Evolutionary conservation across 2,797 vertebrate genomes (phyloP), one percentile per base, ranked within the genome.

Genomic region (Trichosurus vulpecula): DNA sequence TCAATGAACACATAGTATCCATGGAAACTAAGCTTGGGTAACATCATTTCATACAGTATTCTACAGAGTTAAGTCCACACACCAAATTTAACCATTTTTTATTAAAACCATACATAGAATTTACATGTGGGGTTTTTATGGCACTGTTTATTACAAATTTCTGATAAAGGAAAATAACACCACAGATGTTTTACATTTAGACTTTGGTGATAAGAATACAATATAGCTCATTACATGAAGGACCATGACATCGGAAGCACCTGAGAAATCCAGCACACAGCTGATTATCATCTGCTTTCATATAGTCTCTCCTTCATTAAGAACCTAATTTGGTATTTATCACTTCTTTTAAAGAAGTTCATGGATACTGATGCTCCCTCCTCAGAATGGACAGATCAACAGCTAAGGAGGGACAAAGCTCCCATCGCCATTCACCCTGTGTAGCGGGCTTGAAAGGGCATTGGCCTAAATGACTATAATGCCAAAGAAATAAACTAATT

Each of bases 141-240:
- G 91, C 92, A 96, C 90, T 97, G 91, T 98, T 94, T 96, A 97
- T 95, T 98, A 97, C 90, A 98, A 91, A 96, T 95, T 97, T 97
- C 95, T 96, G 96, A 81, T 92, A 95, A 97, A 96, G 97, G 97
- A 97, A 97, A 94, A 92, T 47, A 96, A 97, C 95, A 97, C 0
- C 30, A 95, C 94, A 93, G 94, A 94, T 92, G 93, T 96, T 96
- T 97, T 94, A 97, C 92, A 14, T 95, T 94, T 74, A 90, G 61
- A 92, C 97, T 97, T 97, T 97, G 97, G 97, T 94, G 93, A 95
- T 96, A 95, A 96, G 58, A 92, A 54, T n/a, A 51, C 52, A 89
- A 51, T 8, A 0, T 14, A 31, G 53, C 31, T 92, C 74, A 41
- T 0, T 2, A 22, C 52, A 0, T 0, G 8, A 53, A 81, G 19